Evolutionary conservation across 2,888 invertebrate genomes (phyloP), one percentile per base, ranked within the genome.

Genomic region (Gymnosoma rotundatum): DNA sequence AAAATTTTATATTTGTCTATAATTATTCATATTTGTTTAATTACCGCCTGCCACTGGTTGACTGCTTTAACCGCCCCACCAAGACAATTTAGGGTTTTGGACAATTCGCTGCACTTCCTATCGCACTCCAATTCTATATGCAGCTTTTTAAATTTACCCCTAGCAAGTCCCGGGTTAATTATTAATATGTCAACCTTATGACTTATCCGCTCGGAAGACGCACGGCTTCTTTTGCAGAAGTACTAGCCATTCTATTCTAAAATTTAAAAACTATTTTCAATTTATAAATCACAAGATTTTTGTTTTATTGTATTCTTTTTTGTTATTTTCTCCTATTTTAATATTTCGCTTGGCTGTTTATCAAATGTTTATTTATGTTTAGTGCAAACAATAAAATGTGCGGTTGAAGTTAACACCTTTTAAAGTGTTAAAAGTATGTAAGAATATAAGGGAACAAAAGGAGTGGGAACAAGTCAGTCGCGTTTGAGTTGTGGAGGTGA

Each of bases 1-100:
- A 61, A 9, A 61, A 61, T 61, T 61, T 61, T 61, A 38, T 5
- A 61, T 61, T 20, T 0, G 38, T 38, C 16, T 25, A 42, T 61
- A 61, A 38, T 61, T 61, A 61, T 38, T 61, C 2, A 61, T 38
- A 5, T 25, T n/a, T 58, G 36, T 32, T 60, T 60, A 60, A 32
- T 60, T 60, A 60, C 58, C 36, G 58, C 14, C 38, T 61, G 61
- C 20, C 61, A 61, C 61, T 61, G 61, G 42, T 61, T 60, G 58
- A 36, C 58, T 16, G 36, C 5, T 60, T 60, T 60, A 60, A 21
- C 14, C 21, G 58, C 58, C 20, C 36, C 36, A 16, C 58, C 58
- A 60, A 60, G 36, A 60, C 36, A 36, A 60, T 60, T 60, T n/a
- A 60, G 58, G 21, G 58, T 21, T 60, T 60, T 36, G 32, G 58